Evolutionary conservation across 2,113 vertebrate species (phyloP).

Genomic region (Phaethon lepturus): DNA sequence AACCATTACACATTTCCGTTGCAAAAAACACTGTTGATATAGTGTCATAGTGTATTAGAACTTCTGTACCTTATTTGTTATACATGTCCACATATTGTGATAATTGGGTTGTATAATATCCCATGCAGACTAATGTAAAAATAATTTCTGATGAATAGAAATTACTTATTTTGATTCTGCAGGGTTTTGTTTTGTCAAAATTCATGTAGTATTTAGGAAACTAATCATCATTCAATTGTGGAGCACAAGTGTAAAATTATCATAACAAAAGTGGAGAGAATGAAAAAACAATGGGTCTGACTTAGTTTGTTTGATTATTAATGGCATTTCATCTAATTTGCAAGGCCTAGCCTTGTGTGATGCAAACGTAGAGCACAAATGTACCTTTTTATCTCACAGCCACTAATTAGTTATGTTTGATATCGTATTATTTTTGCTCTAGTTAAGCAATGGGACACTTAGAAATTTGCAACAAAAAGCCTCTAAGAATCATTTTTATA

Average conservation of each 20-base stretch:
- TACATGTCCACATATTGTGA: conserved; percentile 67
- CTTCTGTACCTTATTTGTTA: conserved; percentile 69
- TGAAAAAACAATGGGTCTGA: conserved; percentile 66
- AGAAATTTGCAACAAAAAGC: not conserved
- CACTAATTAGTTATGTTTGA: conserved; percentile 66
- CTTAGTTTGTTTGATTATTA: conserved; percentile 75
- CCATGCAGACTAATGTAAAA: conserved; percentile 70
- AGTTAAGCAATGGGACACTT: not conserved
- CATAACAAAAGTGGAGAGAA: conserved; percentile 71
- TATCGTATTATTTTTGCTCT: conserved; percentile 46
- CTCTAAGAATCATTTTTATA: not conserved
- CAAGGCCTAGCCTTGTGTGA: conserved; percentile 57
- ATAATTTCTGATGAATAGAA: conserved; percentile 75
- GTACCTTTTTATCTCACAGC: conserved; percentile 64
- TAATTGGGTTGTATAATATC: conserved; percentile 76
- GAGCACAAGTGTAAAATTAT: conserved; percentile 75
- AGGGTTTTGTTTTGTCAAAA: conserved; percentile 82
- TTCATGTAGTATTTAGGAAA: conserved; percentile 79
- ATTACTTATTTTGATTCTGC: conserved; percentile 77
- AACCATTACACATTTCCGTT: not conserved
- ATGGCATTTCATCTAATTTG: conserved; percentile 60
- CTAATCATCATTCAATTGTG: conserved; percentile 80
- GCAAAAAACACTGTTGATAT: not conserved
- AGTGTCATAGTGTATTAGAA: not conserved
- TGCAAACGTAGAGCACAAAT: conserved; percentile 19